Base-by-base conservation (phyloP, 2,797 vertebrate genomes). In the Sebastiscus tertius region DNA sequence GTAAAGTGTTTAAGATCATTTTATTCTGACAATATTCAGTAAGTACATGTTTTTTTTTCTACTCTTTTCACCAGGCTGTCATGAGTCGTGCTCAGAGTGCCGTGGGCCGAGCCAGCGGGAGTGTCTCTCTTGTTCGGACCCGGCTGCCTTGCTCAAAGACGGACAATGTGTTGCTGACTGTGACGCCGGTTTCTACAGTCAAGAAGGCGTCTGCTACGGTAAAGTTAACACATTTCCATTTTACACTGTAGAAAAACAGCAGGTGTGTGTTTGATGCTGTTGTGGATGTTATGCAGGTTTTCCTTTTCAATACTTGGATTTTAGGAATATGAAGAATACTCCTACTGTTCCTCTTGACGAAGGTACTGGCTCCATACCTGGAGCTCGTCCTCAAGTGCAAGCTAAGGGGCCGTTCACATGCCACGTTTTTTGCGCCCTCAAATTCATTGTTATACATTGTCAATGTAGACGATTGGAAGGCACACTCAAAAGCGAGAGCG, bases 41-140 rank as follows among this genome's bases (percentile, higher is more conserved):
- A 52, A 52, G 46, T n/a, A 0, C 52, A 59, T 6, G 3, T 80
- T 61, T 34, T 12, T 24, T 24, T 24, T 29, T 67, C 4, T 39
- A 0, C 16, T 68, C 33, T 72, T 29, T 58, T 77, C 78, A 14
- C 55, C 95, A 99, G 98, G 87, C 75, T 99, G 98, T 79, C 96
- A 98, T 0, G 80, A 94, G 75, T 97, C 97, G 12, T 99, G 98
- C 67, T 96, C 94, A 0, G 83, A 89, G 0, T 99, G 98, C 86
- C 84, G 77, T 13, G 97, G 97, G 3, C 90, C 96, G 2, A 86
- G 89, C 0, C 95, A 88, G 74, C 94, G 81, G 88, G 95, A 97
- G 2, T 99, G 98, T 34, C 31, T 91, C 83, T 91, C 95, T 26
- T 99, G 98, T 87, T 94, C 87, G 2, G 94, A 97, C 66, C 72